A percentile compares a stretch with the other conserved stretches of the same genome.
These are phyloP conservation scores for Teinopalpus imperialis DNA, from an alignment of 2,888 invertebrate genomes.

Conservation along the genomic window DNA sequence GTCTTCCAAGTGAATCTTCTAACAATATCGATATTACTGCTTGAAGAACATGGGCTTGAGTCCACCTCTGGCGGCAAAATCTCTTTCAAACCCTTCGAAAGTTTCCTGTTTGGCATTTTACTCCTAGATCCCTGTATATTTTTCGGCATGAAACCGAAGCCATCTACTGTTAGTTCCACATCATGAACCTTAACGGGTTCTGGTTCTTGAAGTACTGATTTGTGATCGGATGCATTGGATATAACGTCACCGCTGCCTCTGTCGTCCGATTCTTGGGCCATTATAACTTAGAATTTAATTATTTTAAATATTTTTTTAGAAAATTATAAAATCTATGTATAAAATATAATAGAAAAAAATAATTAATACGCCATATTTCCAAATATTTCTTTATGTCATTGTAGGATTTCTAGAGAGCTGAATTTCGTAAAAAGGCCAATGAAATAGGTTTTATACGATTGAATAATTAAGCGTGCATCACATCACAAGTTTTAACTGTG, in stretches of 20 bases:
- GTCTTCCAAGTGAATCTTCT: slow-evolving; percentile 86
- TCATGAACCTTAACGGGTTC: slow-evolving; percentile 54
- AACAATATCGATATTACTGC: slow-evolving; percentile 70
- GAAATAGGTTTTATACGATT: not conserved
- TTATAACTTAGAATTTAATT: slow-evolving; percentile 43
- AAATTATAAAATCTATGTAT: slow-evolving; percentile 21
- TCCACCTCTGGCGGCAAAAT: slow-evolving; percentile 33
- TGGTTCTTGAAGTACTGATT: slow-evolving; percentile 35
- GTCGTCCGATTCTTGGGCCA: slow-evolving; percentile 48
- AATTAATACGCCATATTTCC: not conserved
- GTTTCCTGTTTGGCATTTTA: slow-evolving; percentile 37
- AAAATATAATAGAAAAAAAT: slow-evolving; percentile 9
- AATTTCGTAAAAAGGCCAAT: not conserved
- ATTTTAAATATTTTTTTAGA: slow-evolving; percentile 28
- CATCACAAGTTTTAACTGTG: no score
- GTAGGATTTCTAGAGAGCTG: slow-evolving; percentile 9
- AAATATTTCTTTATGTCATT: slow-evolving; percentile 1
- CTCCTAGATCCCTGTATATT: slow-evolving; percentile 16
- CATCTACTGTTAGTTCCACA: slow-evolving; percentile 68
- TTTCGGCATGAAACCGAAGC: slow-evolving; percentile 74
- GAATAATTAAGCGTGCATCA: no score
- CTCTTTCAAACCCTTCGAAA: slow-evolving; percentile 38
- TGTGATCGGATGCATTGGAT: slow-evolving; percentile 32
- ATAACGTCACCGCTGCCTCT: slow-evolving; percentile 47
- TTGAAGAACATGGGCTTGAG: slow-evolving; percentile 57